phyloP scores from a whole-genome alignment of 2,797 vertebrate species.

The Enteromius unitaeniatus region DNA sequence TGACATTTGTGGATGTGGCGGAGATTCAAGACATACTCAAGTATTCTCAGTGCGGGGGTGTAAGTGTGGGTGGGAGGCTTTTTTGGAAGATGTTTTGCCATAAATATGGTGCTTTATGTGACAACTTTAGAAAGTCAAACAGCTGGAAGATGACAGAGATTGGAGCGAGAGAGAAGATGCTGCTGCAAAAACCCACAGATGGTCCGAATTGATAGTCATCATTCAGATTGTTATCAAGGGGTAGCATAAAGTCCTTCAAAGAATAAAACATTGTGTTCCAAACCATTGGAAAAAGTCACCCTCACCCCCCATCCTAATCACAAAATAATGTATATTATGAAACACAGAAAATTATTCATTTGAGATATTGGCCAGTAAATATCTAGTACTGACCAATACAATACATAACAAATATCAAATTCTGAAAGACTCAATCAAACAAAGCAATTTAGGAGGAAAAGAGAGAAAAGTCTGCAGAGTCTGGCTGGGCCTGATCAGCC shows the following conservation, averaged over 20 bases:
- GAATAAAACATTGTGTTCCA: neutral
- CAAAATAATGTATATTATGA: neutral
- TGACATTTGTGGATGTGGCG: neutral
- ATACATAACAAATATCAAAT: neutral
- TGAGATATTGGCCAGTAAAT: neutral
- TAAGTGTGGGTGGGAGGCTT: conserved; percentile 16
- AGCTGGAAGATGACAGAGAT: conserved; percentile 20
- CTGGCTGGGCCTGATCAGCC: neutral
- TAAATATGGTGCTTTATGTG: conserved; percentile 47
- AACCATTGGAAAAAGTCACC: neutral
- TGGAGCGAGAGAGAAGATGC: neutral
- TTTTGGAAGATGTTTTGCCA: conserved; percentile 25
- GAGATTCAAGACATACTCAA: neutral
- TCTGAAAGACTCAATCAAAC: neutral
- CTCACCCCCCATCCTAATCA: neutral
- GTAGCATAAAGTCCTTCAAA: neutral
- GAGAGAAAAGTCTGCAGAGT: neutral
- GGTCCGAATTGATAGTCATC: neutral
- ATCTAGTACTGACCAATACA: neutral
- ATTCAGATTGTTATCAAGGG: conserved; percentile 3
- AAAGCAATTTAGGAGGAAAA: neutral
- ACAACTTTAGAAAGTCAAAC: conserved; percentile 39
- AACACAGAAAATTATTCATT: neutral
- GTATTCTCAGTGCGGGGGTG: neutral
- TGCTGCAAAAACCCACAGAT: neutral